Base-by-base conservation (phyloP, 1,140 invertebrate genomes). In the Drosophila pallidifrons region DNA sequence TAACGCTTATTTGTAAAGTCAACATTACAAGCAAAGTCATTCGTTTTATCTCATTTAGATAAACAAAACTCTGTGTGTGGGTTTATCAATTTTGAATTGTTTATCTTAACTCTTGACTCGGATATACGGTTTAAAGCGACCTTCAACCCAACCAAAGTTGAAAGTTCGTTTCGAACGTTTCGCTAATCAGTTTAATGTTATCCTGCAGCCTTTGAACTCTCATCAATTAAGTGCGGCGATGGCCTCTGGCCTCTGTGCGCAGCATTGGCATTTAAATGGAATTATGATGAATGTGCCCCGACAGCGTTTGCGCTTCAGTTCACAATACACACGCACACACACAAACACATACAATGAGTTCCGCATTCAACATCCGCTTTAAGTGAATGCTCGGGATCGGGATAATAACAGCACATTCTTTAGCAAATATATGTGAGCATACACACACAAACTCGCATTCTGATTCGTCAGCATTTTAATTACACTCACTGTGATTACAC, bases 401-500 rank as follows among this genome's bases (percentile, higher is more conserved):
- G 1, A 59, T 66, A 67, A 66, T 35, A 28, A 49, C 51, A 55
- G 35, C 47, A 69, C 49, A 67, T 52, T 51, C 41, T 63, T 61
- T 49, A 30, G 45, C 25, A 32, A 49, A 80, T 16, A 32, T 63
- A 75, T 38, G 30, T 15, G 20, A 4, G 3, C 20, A 4, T 25
- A 32, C 46, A 3, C 52, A 1, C 59, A 3, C 20, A 58, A 28
- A 52, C 54, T 54, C 46, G 38, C 67, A 72, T 54, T 38, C 35
- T 59, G 67, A 88, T 82, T 87, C 69, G 20, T 15, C 32, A 38
- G 83, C 88, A 87, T 75, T 88, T 77, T 68, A 75, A 82, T 87
- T 87, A 63, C 66, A 68, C 70, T 76, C 55, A 55, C 82, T 64
- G 77, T 79, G 78, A 86, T 86, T 86, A 73, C 55, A 75, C 49